These are phyloP conservation scores for Leptonema lineaticorne DNA, from an alignment of 1,140 invertebrate species.

Conservation along the genomic window DNA sequence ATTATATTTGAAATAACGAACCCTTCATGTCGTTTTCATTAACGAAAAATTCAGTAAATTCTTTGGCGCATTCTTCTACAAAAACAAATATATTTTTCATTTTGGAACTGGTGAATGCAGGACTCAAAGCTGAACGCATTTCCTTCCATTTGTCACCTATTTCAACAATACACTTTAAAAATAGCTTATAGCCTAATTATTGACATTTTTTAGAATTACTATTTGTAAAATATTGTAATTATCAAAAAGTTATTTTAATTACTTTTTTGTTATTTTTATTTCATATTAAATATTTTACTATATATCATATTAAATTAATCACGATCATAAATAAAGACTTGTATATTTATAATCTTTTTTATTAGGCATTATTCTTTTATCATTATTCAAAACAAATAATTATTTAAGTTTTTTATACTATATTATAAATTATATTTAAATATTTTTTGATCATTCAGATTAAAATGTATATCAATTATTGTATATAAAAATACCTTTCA, in stretches of 20 bases:
- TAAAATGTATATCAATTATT: no score
- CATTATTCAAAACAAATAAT: no score
- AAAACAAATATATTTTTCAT: constrained; percentile 17
- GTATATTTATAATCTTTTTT: neutral
- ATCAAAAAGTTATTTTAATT: neutral
- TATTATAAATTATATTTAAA: no score
- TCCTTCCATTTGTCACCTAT: no score
- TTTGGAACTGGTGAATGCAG: neutral
- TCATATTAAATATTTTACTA: neutral
- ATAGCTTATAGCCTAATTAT: no score
- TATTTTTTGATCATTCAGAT: no score
- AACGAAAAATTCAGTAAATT: neutral
- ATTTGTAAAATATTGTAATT: neutral
- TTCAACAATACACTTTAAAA: no score
- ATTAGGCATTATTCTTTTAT: no score
- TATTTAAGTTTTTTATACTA: no score
- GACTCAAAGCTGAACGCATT: constrained; percentile 2
- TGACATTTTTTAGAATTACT: neutral
- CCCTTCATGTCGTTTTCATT: neutral
- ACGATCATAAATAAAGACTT: neutral
- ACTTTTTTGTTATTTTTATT: neutral
- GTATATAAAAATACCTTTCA: constrained; percentile 48
- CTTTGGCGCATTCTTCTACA: constrained; percentile 6
- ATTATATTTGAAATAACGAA: neutral
- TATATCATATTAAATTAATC: no score